A percentile compares a stretch with the other conserved stretches of the same genome.
These are phyloP conservation scores for Chionis minor DNA, from an alignment of 2,113 vertebrate genomes.

Conservation along the genomic window DNA sequence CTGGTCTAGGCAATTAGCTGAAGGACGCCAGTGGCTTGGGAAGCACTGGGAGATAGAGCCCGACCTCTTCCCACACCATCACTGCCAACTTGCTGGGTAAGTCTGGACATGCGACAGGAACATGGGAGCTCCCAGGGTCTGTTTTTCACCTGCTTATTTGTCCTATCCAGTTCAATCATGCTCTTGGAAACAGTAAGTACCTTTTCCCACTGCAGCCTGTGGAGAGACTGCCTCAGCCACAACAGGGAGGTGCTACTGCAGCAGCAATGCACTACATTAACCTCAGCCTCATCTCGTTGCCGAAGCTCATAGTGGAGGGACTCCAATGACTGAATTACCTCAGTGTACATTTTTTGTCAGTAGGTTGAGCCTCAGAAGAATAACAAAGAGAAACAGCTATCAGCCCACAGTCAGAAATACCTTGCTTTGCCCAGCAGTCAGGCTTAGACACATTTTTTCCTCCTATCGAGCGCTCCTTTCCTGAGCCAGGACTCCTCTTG, in stretches of 20 bases:
- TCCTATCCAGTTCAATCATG: neutral
- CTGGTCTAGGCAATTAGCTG: neutral
- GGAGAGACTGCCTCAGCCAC: neutral
- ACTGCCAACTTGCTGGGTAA: neutral
- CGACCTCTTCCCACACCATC: neutral
- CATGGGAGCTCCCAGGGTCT: neutral
- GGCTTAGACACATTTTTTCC: neutral
- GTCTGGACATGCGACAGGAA: rapidly evolving
- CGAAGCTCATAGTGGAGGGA: neutral
- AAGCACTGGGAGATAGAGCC: neutral
- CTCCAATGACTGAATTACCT: neutral
- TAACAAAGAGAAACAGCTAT: neutral
- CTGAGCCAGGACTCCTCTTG: neutral
- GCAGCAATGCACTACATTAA: rapidly evolving
- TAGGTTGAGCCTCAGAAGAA: neutral
- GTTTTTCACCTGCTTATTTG: neutral
- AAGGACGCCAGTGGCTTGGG: neutral
- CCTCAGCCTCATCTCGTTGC: neutral
- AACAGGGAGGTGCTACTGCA: neutral
- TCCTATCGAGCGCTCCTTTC: neutral
- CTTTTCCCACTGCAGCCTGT: neutral
- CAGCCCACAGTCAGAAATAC: neutral
- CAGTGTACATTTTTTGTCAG: neutral
- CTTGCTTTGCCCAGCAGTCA: neutral
- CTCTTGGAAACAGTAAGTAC: neutral